Conservation (phyloP, 1,140 invertebrate species). For the Aplysia californica region DNA sequence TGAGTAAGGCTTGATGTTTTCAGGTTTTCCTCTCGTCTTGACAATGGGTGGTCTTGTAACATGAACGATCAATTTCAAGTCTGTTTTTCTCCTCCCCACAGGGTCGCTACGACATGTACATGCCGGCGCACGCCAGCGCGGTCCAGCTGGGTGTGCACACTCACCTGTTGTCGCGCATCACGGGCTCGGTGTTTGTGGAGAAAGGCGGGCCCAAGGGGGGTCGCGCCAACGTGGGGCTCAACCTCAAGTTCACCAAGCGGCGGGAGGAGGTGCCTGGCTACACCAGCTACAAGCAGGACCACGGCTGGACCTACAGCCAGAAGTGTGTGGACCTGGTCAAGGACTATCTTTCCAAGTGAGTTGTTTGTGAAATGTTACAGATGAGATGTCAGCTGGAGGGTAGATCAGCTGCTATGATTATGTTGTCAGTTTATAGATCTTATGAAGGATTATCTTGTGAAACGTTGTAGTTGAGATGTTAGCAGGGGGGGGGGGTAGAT, state of each 20-base stretch:
- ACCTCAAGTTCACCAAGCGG: slow-evolving; percentile 89
- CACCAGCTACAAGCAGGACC: slow-evolving; percentile 76
- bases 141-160: slow-evolving; percentile 76
- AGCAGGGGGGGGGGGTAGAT: too few relatives aligned
- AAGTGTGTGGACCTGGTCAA: slow-evolving; percentile 79
- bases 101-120: background rate
- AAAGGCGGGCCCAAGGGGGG: slow-evolving; percentile 51
- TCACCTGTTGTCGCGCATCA: slow-evolving; percentile 83
- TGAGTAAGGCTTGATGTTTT: background rate
- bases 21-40: background rate
- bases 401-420: too few relatives aligned
- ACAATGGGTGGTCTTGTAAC: background rate
- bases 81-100: background rate
- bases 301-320: slow-evolving; percentile 84
- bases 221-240: slow-evolving; percentile 86
- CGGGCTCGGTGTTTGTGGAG: slow-evolving; percentile 76
- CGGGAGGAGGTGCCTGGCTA: slow-evolving; percentile 80
- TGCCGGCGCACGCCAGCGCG: slow-evolving; percentile 56
- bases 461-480: too few relatives aligned
- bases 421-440: too few relatives aligned
- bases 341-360: slow-evolving; percentile 74
- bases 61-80: background rate
- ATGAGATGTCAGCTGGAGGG: too few relatives aligned
- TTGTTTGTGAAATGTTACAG: too few relatives aligned
- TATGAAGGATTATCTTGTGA: too few relatives aligned